Percentiles rank a stretch among this genome's conserved stretches.
Conservation (phyloP, 2,797 vertebrate genomes). For the Melanotaenia trifasciata region DNA sequence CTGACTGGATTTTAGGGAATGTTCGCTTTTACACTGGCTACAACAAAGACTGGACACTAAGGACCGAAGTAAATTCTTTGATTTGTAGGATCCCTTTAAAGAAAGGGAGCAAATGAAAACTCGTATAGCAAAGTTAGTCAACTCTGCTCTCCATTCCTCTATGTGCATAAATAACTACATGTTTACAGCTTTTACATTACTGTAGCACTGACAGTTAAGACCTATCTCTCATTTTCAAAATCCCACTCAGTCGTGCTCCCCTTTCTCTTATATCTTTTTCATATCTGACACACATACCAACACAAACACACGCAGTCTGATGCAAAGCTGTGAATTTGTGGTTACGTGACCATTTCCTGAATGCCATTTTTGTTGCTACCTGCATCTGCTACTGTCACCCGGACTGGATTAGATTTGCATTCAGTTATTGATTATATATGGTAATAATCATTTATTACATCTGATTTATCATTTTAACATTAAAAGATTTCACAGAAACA, state of each 20-base stretch:
- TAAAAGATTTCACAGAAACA: too few relatives aligned
- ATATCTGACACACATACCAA: background rate
- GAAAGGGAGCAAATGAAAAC: background rate
- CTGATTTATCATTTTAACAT: too few relatives aligned
- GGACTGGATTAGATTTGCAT: too few relatives aligned
- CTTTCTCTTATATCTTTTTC: background rate
- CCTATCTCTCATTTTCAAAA: background rate
- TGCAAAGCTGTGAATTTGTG: constrained; percentile 12
- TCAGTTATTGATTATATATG: too few relatives aligned
- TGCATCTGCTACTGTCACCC: background rate
- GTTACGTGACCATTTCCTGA: constrained; percentile 50
- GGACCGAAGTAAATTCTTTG: background rate
- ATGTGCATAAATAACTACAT: too few relatives aligned
- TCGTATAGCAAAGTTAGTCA: too few relatives aligned
- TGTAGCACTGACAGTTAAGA: too few relatives aligned
- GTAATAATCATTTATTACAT: too few relatives aligned
- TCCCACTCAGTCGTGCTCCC: too few relatives aligned
- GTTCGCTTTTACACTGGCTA: background rate
- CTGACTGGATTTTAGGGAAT: background rate
- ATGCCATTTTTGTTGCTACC: background rate
- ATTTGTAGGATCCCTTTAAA: background rate
- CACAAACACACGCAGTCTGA: background rate
- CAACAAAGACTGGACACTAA: background rate
- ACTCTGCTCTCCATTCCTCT: too few relatives aligned
- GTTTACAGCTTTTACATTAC: too few relatives aligned